Conservation (phyloP, 1,140 invertebrate genomes). For the Scaptodrosophila lebanonensis region DNA sequence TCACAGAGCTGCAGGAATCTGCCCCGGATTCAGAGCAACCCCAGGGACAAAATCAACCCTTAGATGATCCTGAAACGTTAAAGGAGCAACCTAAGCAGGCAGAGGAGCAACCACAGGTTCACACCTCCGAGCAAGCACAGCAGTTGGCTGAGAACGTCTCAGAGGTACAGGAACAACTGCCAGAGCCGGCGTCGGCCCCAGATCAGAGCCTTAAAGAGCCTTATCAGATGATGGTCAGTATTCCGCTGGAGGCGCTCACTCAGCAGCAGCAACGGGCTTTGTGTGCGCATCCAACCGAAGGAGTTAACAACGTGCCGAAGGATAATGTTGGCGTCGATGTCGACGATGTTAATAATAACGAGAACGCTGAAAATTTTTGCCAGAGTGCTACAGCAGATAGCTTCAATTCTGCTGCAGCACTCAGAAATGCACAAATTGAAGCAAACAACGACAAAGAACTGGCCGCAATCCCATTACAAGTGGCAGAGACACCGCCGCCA, state of each 20-base stretch:
- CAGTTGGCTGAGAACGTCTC: background rate
- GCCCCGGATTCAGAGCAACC: too few species aligned
- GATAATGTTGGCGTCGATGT: conserved; percentile 3
- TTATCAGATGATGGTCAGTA: conserved; percentile 57
- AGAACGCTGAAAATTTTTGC: conserved; percentile 61
- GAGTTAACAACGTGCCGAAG: conserved; percentile 1
- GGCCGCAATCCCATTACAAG: background rate
- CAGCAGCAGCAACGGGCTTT: conserved; percentile 48
- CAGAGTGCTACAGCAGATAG: conserved; percentile 71
- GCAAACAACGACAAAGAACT: conserved; percentile 13
- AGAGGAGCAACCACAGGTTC: background rate
- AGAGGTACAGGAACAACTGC: background rate
- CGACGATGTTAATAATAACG: conserved; percentile 62
- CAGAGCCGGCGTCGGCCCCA: conserved; percentile 14
- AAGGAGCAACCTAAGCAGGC: background rate
- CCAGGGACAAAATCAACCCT: too few species aligned
- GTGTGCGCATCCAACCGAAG: background rate
- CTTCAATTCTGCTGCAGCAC: conserved; percentile 70
- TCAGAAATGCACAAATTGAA: conserved; percentile 50
- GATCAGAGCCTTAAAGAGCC: too few species aligned
- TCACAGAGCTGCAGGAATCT: too few species aligned
- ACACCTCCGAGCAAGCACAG: background rate
- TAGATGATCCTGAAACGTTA: too few species aligned
- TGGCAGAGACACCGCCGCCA: conserved; percentile 6
- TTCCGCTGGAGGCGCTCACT: conserved; percentile 41